Conservation (phyloP, 23 tunicate species). For the Pegea sp. region DNA sequence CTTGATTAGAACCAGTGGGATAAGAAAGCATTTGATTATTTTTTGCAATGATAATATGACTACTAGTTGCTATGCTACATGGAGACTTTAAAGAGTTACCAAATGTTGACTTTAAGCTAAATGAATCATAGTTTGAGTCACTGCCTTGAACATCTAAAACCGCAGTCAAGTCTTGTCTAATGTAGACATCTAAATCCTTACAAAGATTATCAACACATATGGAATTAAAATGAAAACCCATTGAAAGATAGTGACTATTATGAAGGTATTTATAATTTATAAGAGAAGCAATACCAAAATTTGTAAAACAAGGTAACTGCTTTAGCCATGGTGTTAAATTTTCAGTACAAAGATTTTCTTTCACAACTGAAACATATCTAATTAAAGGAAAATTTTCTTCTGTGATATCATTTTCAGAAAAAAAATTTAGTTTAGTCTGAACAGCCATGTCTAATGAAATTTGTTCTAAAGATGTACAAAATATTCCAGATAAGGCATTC, state of each 20-base stretch:
- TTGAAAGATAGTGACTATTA: slow-evolving; percentile 44
- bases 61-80: slow-evolving; percentile 22
- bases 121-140: not conserved
- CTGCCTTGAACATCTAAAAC: slow-evolving; percentile 11
- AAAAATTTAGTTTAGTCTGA: slow-evolving; percentile 26
- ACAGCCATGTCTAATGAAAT: slow-evolving; percentile 40
- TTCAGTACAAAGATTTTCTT: slow-evolving; percentile 86
- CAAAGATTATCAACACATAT: slow-evolving; percentile 14
- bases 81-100: slow-evolving; percentile 9
- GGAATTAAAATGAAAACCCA: slow-evolving; percentile 23
- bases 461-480: slow-evolving; percentile 41
- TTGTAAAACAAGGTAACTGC: slow-evolving; percentile 58
- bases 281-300: slow-evolving; percentile 36
- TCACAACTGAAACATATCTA: slow-evolving; percentile 25
- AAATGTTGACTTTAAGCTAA: slow-evolving; percentile 10
- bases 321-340: slow-evolving; percentile 95
- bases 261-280: slow-evolving; percentile 34
- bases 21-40: not conserved
- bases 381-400: slow-evolving; percentile 12
- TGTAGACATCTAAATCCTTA: slow-evolving; percentile 3
- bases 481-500: slow-evolving; percentile 50
- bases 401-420: slow-evolving; percentile 21
- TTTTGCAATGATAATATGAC: slow-evolving; percentile 5
- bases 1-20: not conserved
- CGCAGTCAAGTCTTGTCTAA: slow-evolving; percentile 30